Conservation (phyloP, 2,113 vertebrate species). For the Salvelinus namaycush region DNA sequence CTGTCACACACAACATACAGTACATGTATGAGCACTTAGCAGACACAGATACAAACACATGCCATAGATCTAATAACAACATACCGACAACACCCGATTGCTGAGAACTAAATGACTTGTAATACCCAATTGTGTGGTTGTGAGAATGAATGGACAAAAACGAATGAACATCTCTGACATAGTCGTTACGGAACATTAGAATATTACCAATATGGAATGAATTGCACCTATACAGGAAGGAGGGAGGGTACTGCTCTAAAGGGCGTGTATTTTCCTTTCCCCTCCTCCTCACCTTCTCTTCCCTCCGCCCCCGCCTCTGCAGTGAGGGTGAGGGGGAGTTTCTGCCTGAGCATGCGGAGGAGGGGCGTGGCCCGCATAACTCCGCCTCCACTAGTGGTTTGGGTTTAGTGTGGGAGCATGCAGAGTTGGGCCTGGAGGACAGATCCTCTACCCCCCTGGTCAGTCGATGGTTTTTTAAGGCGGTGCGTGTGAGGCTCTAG, state of each 20-base stretch:
- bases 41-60: conserved; percentile 15
- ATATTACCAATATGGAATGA: too few species aligned
- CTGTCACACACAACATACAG: conserved; percentile 62
- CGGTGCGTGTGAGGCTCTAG: conserved; percentile 81
- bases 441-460: conserved; percentile 73
- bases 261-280: not conserved
- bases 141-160: too few species aligned
- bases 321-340: conserved; percentile 59
- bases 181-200: not conserved
- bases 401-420: conserved; percentile 78
- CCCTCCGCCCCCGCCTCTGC: conserved; percentile 63
- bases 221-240: not conserved
- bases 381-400: conserved; percentile 75
- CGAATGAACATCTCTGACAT: too few species aligned
- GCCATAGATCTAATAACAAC: not conserved
- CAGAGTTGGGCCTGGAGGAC: conserved; percentile 76
- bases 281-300: conserved; percentile 80
- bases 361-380: conserved; percentile 70
- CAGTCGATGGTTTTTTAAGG: conserved; percentile 83
- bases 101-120: too few species aligned
- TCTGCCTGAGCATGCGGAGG: conserved; percentile 71
- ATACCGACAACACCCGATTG: too few species aligned
- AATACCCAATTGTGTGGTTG: too few species aligned
- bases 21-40: not conserved
- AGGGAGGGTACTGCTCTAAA: not conserved